phyloP scores from a whole-genome alignment of 2,888 invertebrate species.

The Leptopilina myrica region DNA sequence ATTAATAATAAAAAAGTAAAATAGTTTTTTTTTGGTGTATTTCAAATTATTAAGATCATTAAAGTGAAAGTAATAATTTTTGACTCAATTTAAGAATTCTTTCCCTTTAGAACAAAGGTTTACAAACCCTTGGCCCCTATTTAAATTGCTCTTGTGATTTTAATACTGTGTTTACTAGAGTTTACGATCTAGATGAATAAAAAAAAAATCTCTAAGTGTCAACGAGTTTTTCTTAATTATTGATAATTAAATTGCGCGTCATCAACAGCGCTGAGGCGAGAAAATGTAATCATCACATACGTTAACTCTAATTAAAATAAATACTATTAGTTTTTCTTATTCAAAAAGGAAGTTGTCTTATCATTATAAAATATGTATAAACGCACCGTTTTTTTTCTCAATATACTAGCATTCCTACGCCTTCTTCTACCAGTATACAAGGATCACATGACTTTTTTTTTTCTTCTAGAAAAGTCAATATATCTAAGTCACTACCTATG shows the following conservation, averaged over 20 bases:
- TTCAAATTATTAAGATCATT: neutral
- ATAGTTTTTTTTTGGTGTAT: neutral
- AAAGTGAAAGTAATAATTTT: neutral
- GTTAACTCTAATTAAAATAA: slow-evolving; percentile 16
- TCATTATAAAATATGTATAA: slow-evolving; percentile 19
- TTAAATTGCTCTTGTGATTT: slow-evolving; percentile 19
- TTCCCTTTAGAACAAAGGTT: neutral
- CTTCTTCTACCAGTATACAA: slow-evolving; percentile 9
- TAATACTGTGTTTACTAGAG: neutral
- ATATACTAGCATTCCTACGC: neutral
- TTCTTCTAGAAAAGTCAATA: neutral
- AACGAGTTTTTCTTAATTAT: neutral
- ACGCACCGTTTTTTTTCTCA: slow-evolving; percentile 4
- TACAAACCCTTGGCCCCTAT: slow-evolving; percentile 12
- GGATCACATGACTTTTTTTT: slow-evolving; percentile 10
- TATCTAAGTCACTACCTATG: neutral
- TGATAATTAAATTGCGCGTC: slow-evolving; percentile 11
- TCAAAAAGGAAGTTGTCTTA: slow-evolving; percentile 1
- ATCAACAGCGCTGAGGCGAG: slow-evolving; percentile 12
- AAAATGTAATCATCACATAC: slow-evolving; percentile 12
- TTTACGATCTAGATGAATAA: slow-evolving; percentile 19
- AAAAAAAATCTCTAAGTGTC: slow-evolving; percentile 17
- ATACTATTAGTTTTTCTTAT: slow-evolving; percentile 4
- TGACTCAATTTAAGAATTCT: neutral
- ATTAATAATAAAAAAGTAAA: neutral